Base-by-base conservation (phyloP, 2,797 vertebrate genomes). In the Schizothorax lantsangensis region DNA sequence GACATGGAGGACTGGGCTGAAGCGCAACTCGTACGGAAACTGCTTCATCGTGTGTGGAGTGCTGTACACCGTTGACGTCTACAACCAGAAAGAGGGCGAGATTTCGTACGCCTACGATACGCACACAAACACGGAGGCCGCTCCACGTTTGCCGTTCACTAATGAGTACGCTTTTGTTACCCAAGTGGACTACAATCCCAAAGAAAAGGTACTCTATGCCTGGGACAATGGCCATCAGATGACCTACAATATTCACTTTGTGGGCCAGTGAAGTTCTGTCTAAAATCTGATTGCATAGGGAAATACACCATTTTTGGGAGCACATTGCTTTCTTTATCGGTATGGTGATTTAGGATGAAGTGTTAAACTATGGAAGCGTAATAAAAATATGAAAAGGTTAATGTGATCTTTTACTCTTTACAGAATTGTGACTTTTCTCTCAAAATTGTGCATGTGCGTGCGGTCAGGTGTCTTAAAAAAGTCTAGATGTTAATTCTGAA, bases 201-300 rank as follows among this genome's bases (percentile, higher is more conserved):
- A 97, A 92, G 98, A 99, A 92, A 97, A 97, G 85, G 93, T 98
- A 87, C 94, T 99, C 57, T 99, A 99, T 0, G 98, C 97, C 83
- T 99, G 98, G 98, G 98, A 99, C 95, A 99, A 99, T 7, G 98
- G 98, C 81, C 96, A 99, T 88, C 98, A 99, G 94, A 92, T 99
- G 88, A 99, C 96, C 0, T 99, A 99, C 7, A 92, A 87, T 73
- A 93, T 99, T 36, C 95, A 93, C 93, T 99, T 99, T 1, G 95
- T 98, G 49, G 96, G 95, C 89, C 97, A 96, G 95, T 98, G 92
- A 97, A 95, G 91, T 2, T 0, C 30, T 71, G 21, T 62, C 59
- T 26, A 36, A 36, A 68, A 36, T 66, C 64, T 33, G 26, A 52
- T 5, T 83, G 68, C 38, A 45, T 21, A 30, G 4, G 8, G 17